Evolutionary conservation across 2,113 vertebrate genomes (phyloP), one percentile per base, ranked within the genome.

Genomic region (Cacatua alba): DNA sequence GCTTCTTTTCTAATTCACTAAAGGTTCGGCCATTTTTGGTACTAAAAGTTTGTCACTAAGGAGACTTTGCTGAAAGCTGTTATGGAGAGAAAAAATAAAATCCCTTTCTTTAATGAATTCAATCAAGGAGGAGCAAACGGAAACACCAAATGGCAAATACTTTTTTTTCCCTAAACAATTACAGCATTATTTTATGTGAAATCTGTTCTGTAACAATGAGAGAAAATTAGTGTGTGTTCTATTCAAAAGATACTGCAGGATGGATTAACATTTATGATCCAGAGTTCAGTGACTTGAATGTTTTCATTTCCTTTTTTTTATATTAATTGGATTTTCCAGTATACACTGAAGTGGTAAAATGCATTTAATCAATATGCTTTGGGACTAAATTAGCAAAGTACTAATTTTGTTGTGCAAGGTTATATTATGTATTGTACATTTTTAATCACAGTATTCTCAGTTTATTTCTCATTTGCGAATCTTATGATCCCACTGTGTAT

Each of bases 251-350:
- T 95, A 97, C 29, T 87, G 76, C 80, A 94, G 68, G 82, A 92
- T 92, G 81, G 81, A 97, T 96, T 98, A 97, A 97, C 96, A 94
- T 93, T 89, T 95, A 95, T 96, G 94, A 97, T 97, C 88, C 92
- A 57, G 57, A 95, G 97, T 97, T 98, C 95, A 96, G 87, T 90
- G 81, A 93, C 95, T 94, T 92, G 77, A 88, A 94, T 95, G 94
- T 97, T 91, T 97, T 97, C 80, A 95, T 97, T 97, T 94, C 86
- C 90, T 87, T 93, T 95, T 95, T 94, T 94, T 81, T 43, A 57
- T 97, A 97, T 97, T 97, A 98, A 98, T 97, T 97, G 97, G 89
- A 94, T 97, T 96, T 96, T 86, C 93, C 94, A 97, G 76, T 95
- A 95, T 95, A 96, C 85, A 91, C 94, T 95, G 95, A 97, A 89